Base-by-base conservation (phyloP, 2,888 invertebrate species). In the Amiota mariae region DNA sequence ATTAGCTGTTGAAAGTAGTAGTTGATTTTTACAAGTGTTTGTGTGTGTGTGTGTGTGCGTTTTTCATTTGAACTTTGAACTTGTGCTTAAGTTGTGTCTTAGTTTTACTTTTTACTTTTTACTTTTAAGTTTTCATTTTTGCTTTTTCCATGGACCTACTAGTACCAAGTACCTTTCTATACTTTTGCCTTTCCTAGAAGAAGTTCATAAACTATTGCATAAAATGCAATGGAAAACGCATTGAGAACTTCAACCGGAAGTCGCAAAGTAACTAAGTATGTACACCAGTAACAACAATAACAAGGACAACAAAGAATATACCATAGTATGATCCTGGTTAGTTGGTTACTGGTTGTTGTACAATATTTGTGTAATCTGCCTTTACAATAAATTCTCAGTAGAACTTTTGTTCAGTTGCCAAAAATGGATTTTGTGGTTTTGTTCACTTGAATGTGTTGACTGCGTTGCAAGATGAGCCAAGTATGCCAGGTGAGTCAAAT, bases 61-160 rank as follows among this genome's bases (percentile, higher is more conserved):
- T 75, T 77, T 77, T 75, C 77, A 75, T 77, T 81, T 79, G 76
- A 78, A 81, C 80, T 81, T 13, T 74, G 73, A 68, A 76, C 76
- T 64, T 72, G 79, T 72, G 61, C 49, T 49, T 47, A 49, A 48
- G 18, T 67, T 47, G 48, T 63, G 46, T 63, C 63, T 63, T 24
- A 46, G 63, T 46, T 63, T 24, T 54, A n/a, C 12, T n/a, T 54
- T 54, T 36, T 6, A 54, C 8, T 54, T n/a, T n/a, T 54, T n/a
- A n/a, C 12, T n/a, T 54, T 54, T 36, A 36, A 54, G 54, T 54
- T n/a, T n/a, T 54, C 54, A 36, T 36, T 36, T 36, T 54, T 54
- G 54, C 54, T n/a, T 54, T n/a, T 12, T n/a, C 54, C 54, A 36
- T 36, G 36, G 8, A 36, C 36, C 36, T 36, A n/a, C 3, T 24